Base-by-base conservation (phyloP, 2,113 vertebrate species). In the Oostethus manadensis region DNA sequence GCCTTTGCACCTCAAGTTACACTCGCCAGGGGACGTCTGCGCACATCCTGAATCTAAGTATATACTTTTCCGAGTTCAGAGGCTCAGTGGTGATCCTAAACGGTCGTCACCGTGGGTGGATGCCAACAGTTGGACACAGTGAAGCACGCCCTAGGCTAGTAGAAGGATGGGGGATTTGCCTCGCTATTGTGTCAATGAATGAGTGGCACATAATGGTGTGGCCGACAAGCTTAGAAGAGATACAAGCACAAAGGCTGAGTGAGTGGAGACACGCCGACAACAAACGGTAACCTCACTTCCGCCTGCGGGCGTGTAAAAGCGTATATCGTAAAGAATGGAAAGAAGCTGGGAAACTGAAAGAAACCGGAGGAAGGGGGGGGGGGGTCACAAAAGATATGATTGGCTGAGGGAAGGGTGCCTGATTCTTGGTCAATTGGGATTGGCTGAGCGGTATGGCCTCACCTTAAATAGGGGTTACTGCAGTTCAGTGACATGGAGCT, bases 401-500 rank as follows among this genome's bases (percentile, higher is more conserved):
- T 91, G 88, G 89, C 78, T 83, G 45, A 77, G 54, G 64, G 18
- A 14, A 51, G 51, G 61, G 62, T 81, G 88, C 89, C 82, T 91
- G 88, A 90, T 89, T 80, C 75, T 70, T 49, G 69, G 7, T 1
- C 13, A 5, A 8, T 64, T 76, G 56, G 78, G 83, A 89, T 89
- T 88, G 88, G 88, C 66, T 74, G 70, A 74, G 72, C 71, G 78
- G 69, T 68, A 82, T 88, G 84, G 88, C 63, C 84, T 89, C 77
- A 87, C 88, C 85, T 89, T 89, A 73, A 76, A 67, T 72, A 54
- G 75, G 80, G 86, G 86, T 88, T 87, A 89, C 81, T 86, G 23
- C 33, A 78, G 88, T 88, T 89, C 85, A 84, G 2, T 84, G 84
- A 84, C 84, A 78, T 18, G 51, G 69, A 68, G 62, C 49, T 68